Base-by-base conservation (phyloP, 2,888 invertebrate species). In the Ferdinandea cuprea region DNA sequence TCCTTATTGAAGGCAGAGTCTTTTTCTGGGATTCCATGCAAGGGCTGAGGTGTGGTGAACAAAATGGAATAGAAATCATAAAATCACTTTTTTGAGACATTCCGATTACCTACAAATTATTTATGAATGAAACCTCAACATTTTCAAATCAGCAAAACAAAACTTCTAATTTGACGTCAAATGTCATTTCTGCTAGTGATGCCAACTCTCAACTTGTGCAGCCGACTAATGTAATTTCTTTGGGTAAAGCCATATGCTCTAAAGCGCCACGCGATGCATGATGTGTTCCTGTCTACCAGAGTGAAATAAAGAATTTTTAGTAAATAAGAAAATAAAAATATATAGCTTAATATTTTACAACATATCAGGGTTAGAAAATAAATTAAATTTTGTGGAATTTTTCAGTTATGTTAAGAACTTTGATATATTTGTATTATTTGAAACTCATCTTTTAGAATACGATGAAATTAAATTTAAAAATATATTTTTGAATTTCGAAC, bases 11-110 rank as follows among this genome's bases (percentile, higher is more conserved):
- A 0, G n/a, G 21, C 1, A 37, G 37, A 28, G 15, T 68, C 21
- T 68, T 56, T 52, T n/a, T 11, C 15, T 65, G 65, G 65, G 50
- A 65, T 25, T 65, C 28, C 8, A 21, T 2, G 13, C 46, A 9
- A 8, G 56, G 40, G 25, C 28, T 68, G 68, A 42, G 15, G 13
- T 68, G 68, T 40, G 44, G 56, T 11, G 56, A 68, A 44, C n/a
- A 56, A 46, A 35, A 35, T 15, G 44, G 44, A 3, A 11, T 44
- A 13, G 46, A 68, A n/a, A 11, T 56, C 15, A 56, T 56, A 8
- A 32, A 32, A 52, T 21, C 44, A 30, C 15, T 69, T 69, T 69
- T 21, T 56, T 56, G 46, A 42, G 35, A 56, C 19, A 35, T 69
- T 69, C 17, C 37, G 7, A 1, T 42, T 30, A 52, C 42, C 37